Evolutionary conservation across 2,113 vertebrate genomes (phyloP).

Genomic region (Myotis davidii): DNA sequence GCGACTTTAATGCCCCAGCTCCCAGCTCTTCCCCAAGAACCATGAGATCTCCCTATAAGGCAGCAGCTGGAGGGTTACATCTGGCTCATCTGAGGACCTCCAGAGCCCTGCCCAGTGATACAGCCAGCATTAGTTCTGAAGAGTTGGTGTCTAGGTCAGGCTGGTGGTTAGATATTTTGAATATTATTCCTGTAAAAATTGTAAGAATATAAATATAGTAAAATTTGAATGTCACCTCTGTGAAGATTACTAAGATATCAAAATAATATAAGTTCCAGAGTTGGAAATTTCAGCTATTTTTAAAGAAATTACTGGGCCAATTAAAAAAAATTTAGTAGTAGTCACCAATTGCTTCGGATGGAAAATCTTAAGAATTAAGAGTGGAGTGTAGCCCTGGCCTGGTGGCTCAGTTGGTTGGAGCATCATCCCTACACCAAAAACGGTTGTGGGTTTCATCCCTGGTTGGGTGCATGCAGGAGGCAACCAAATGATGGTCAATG

Average conservation of each 20-base stretch:
- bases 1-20: neutral
- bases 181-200: neutral
- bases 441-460: neutral
- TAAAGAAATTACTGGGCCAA: neutral
- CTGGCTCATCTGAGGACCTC: neutral
- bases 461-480: neutral
- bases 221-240: neutral
- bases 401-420: neutral
- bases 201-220: neutral
- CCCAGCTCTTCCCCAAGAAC: neutral
- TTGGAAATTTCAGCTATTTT: constrained; percentile 18
- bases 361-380: constrained; percentile 34
- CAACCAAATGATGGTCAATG: too few species aligned
- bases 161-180: neutral
- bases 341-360: neutral
- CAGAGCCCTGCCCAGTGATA: neutral
- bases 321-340: neutral
- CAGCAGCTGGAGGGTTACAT: neutral
- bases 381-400: neutral
- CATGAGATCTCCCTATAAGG: neutral
- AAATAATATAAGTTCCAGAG: neutral
- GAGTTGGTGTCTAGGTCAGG: neutral
- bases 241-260: neutral
- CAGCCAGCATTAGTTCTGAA: neutral
- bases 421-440: neutral